Base-by-base conservation (phyloP, 2,797 vertebrate species). In the Heteromormyrus szaboi region DNA sequence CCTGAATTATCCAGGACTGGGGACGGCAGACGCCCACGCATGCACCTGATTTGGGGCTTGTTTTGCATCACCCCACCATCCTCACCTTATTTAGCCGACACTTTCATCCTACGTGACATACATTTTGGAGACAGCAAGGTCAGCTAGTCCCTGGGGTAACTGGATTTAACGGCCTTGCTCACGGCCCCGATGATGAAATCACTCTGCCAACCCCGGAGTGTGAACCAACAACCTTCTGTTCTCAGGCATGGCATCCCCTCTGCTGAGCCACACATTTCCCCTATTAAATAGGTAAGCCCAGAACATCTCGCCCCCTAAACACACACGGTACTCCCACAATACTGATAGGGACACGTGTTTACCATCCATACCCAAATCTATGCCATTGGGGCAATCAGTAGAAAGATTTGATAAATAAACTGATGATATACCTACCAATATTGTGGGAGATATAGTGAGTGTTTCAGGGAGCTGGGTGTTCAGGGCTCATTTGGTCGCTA, bases 41-140 rank as follows among this genome's bases (percentile, higher is more conserved):
- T 90, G 90, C 88, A 81, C 92, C 87, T 90, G 91, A 94, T 93
- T 89, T 87, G 62, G 89, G 91, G 93, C 93, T 92, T 93, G 90
- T 90, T 92, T 9, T 89, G 5, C 19, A 44, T n/a, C 17, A 19
- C 37, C 17, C 41, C 72, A 7, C 41, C 7, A 46, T 79, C 72
- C 41, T 44, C 72, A 46, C 41, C 72, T 41, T 72, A 72, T 72
- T 72, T 72, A 72, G 65, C 65, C 3, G 12, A 72, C 29, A 72
- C 65, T 72, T 72, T 72, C 29, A 72, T 17, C 65, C 65, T 72
- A 72, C 33, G 3, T 68, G 11, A 33, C 12, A 33, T 14, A 33
- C 65, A 33, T 72, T 37, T 72, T 37, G 12, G 29, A 14, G 29
- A 37, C 12, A 37, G 29, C 65, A 14, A 33, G 65, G 65, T 72